Evolutionary conservation across 2,113 vertebrate genomes (phyloP).

Genomic region (Trichechus manatus): DNA sequence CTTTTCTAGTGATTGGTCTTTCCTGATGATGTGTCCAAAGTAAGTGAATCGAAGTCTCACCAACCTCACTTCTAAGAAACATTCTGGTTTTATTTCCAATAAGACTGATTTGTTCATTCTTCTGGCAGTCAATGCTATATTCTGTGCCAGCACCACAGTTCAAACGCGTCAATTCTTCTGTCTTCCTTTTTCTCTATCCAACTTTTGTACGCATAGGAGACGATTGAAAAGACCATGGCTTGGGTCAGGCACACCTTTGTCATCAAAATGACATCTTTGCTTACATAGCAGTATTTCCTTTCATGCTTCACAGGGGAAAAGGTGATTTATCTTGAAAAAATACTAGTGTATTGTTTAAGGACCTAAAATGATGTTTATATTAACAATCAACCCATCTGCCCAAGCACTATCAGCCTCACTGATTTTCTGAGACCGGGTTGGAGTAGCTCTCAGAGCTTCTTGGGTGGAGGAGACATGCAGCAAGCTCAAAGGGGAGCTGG

Average conservation of each 20-base stretch:
- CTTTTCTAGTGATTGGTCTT: neutral
- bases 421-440: neutral
- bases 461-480: neutral
- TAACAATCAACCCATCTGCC: fast-evolving
- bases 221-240: neutral
- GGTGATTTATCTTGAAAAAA: neutral
- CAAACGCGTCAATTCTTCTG: neutral
- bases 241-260: neutral
- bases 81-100: too few relatives aligned
- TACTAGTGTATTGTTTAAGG: fast-evolving
- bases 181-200: neutral
- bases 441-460: neutral
- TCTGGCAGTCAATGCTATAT: neutral
- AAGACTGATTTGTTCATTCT: too few relatives aligned
- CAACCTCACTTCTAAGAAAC: too few relatives aligned
- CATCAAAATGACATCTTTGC: neutral
- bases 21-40: neutral
- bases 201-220: neutral
- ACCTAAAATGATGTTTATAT: fast-evolving
- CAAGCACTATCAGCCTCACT: fast-evolving
- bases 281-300: neutral
- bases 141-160: neutral
- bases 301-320: neutral
- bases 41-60: neutral
- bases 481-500: neutral